A percentile compares a stretch with the other conserved stretches of the same genome.
These are phyloP conservation scores for Agonum fuliginosum DNA, from an alignment of 2,888 invertebrate species.

Conservation along the genomic window DNA sequence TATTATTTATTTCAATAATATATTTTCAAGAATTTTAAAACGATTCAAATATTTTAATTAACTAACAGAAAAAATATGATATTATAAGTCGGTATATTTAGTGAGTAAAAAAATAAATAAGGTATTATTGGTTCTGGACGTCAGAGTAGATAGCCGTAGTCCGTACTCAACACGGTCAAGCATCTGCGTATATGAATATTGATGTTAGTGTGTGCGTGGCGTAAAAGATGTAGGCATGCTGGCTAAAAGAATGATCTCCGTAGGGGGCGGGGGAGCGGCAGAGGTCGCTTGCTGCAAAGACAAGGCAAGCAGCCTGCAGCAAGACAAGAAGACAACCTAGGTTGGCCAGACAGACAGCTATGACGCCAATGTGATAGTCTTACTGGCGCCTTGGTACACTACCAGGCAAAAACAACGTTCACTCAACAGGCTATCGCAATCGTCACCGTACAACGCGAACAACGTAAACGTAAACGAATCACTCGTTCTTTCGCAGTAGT, in stretches of 20 bases:
- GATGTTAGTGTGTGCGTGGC: conserved; percentile 42
- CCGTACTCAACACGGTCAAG: conserved; percentile 13
- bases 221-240: conserved; percentile 59
- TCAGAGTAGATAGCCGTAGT: conserved; percentile 24
- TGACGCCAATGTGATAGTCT: conserved; percentile 74
- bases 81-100: too few relatives aligned
- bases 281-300: conserved; percentile 67
- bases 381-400: conserved; percentile 73
- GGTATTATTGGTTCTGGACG: background rate
- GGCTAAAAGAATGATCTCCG: conserved; percentile 60
- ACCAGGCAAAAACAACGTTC: conserved; percentile 70
- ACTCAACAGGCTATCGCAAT: conserved; percentile 61
- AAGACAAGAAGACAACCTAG: conserved; percentile 54
- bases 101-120: background rate
- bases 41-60: too few relatives aligned
- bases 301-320: conserved; percentile 58
- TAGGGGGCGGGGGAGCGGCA: conserved; percentile 67
- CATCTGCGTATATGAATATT: conserved; percentile 46
- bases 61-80: too few relatives aligned
- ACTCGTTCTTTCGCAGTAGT: conserved; percentile 39
- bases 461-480: conserved; percentile 42
- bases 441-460: conserved; percentile 42
- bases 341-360: conserved; percentile 71
- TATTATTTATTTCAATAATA: background rate
- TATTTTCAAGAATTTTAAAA: background rate